These are phyloP conservation scores for Butorides virescens DNA, from an alignment of 2,113 vertebrate species.

Conservation along the genomic window DNA sequence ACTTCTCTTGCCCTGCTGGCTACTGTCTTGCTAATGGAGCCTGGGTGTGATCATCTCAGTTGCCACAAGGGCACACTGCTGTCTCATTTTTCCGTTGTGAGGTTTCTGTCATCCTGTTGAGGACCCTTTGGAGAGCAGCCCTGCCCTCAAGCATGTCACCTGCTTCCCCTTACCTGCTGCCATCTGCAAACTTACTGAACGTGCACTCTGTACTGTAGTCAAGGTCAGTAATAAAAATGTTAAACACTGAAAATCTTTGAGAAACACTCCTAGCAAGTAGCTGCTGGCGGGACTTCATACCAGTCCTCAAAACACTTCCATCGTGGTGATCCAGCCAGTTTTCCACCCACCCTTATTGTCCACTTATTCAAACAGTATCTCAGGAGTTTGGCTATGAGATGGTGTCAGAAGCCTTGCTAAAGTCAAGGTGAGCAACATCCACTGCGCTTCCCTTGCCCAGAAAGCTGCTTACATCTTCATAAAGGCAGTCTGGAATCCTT, in stretches of 20 bases:
- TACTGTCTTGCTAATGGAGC: background rate
- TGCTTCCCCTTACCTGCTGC: background rate
- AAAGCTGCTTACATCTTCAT: background rate
- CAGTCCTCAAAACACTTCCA: background rate
- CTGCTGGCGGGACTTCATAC: background rate
- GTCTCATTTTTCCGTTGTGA: background rate
- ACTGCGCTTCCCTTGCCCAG: background rate
- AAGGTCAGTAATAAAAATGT: background rate
- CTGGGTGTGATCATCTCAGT: background rate
- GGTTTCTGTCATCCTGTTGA: background rate
- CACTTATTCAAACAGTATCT: background rate
- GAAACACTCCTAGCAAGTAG: background rate
- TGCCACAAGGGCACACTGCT: background rate
- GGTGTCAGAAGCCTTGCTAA: background rate
- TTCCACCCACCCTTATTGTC: background rate
- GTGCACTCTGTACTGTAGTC: background rate
- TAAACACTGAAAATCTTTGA: background rate
- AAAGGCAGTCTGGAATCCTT: background rate
- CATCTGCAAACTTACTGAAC: background rate
- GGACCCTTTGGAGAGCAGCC: background rate
- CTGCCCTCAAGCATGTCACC: background rate
- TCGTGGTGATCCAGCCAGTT: background rate
- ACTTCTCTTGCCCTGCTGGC: background rate
- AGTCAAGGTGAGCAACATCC: background rate
- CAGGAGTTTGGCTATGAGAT: accelerated